phyloP scores from a whole-genome alignment of 2,113 vertebrate genomes.

The Pleuronectes platessa region DNA sequence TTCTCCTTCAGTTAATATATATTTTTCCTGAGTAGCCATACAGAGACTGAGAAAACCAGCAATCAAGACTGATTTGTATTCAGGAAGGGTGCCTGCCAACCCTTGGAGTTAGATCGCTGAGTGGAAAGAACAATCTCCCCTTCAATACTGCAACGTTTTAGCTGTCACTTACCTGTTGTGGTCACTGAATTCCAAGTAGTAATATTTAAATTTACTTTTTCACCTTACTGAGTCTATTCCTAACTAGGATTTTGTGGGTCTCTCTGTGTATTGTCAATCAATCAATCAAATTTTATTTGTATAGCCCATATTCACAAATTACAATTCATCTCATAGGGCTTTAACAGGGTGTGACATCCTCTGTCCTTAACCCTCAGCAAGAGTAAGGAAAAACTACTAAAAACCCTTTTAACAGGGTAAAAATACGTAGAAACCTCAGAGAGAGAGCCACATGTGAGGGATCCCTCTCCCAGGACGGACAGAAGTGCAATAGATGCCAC shows the following conservation, averaged over 20 bases:
- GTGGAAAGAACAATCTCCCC: constrained; percentile 5
- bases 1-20: constrained; percentile 33
- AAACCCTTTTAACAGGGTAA: too few relatives aligned
- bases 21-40: constrained; percentile 13
- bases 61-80: constrained; percentile 32
- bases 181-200: constrained; percentile 3
- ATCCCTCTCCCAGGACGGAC: too few relatives aligned
- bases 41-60: constrained; percentile 9
- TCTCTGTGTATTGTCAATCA: too few relatives aligned
- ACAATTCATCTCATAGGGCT: too few relatives aligned
- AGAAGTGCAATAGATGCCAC: too few relatives aligned
- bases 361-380: too few relatives aligned
- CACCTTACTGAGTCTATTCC: background rate
- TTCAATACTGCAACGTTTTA: background rate
- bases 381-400: too few relatives aligned
- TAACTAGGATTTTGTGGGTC: background rate
- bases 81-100: background rate
- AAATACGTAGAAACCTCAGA: too few relatives aligned
- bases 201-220: background rate
- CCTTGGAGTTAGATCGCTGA: background rate
- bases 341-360: too few relatives aligned
- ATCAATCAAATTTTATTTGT: too few relatives aligned
- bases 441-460: too few relatives aligned
- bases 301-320: too few relatives aligned
- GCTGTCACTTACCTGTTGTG: constrained; percentile 17